Conservation (phyloP, 2,888 invertebrate genomes). For the Cremastinae sp. region DNA sequence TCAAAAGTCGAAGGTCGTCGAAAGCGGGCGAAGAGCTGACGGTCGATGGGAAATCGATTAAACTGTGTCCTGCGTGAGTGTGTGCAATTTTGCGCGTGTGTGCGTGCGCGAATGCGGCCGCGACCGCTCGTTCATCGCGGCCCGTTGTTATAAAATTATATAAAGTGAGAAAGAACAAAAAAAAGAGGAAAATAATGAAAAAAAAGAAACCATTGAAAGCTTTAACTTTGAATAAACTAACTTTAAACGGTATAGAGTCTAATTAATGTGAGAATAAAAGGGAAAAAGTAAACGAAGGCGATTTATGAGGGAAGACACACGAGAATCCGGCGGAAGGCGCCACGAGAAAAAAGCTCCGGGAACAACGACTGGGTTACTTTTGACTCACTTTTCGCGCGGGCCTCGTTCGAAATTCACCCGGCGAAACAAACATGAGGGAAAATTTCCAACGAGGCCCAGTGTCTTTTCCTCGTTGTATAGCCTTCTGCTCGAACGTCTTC, state of each 20-base stretch:
- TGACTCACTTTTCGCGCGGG: conserved; percentile 10
- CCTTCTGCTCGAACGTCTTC: conserved; percentile 28
- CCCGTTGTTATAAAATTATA: conserved; percentile 74
- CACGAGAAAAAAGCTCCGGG: conserved; percentile 34
- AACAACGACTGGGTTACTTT: not conserved
- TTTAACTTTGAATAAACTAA: conserved; percentile 77
- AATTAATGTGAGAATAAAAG: conserved; percentile 62
- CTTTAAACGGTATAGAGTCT: conserved; percentile 71
- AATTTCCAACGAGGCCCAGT: not conserved
- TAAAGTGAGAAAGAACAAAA: conserved; percentile 61
- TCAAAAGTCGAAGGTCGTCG: conserved; percentile 41
- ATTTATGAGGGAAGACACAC: conserved; percentile 47
- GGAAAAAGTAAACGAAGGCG: conserved; percentile 17
- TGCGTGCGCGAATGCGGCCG: conserved; percentile 61
- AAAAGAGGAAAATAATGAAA: conserved; percentile 50
- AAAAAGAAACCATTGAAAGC: conserved; percentile 73
- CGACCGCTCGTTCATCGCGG: conserved; percentile 66
- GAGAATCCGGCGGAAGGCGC: conserved; percentile 39
- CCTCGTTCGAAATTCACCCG: conserved; percentile 13
- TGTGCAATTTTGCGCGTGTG: conserved; percentile 59
- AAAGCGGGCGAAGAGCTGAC: conserved; percentile 26
- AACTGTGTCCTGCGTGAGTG: conserved; percentile 62
- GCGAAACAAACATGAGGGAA: not conserved
- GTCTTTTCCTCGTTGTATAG: conserved; percentile 38
- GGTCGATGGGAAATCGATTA: conserved; percentile 61